A percentile compares a stretch with the other conserved stretches of the same genome.
Conservation (phyloP, 2,797 vertebrate species). For the Ceryle rudis region DNA sequence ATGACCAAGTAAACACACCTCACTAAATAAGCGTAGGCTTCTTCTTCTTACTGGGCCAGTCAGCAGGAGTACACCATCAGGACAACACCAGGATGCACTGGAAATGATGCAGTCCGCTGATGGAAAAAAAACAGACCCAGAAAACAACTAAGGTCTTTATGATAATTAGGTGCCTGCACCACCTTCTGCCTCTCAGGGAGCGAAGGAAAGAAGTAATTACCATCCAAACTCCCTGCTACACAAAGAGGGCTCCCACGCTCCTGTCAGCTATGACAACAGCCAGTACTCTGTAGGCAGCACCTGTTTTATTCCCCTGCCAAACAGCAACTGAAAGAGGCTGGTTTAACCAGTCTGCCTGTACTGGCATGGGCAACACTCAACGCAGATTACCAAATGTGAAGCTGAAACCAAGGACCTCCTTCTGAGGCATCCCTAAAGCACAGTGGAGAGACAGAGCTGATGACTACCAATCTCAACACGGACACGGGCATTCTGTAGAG, state of each 20-base stretch:
- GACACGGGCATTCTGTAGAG: too few relatives aligned
- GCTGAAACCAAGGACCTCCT: background rate
- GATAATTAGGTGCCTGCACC: conserved; percentile 20
- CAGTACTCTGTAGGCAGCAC: background rate
- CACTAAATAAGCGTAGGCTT: background rate
- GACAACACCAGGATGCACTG: background rate
- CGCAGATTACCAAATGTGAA: background rate
- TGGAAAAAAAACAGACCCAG: background rate
- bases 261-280: conserved; percentile 30
- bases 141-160: background rate
- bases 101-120: background rate
- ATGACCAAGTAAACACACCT: background rate
- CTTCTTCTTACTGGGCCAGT: background rate
- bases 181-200: conserved; percentile 3
- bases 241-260: conserved; percentile 38
- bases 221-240: background rate
- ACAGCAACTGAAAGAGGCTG: background rate
- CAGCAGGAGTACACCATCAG: background rate
- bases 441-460: background rate
- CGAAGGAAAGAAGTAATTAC: conserved; percentile 46
- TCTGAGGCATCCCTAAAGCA: background rate
- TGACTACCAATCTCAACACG: background rate
- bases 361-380: background rate
- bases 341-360: background rate
- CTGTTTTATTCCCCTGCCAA: background rate